Percentiles rank a stretch among this genome's conserved stretches.
Conservation (phyloP, 2,888 invertebrate genomes). For the Amiota minor region DNA sequence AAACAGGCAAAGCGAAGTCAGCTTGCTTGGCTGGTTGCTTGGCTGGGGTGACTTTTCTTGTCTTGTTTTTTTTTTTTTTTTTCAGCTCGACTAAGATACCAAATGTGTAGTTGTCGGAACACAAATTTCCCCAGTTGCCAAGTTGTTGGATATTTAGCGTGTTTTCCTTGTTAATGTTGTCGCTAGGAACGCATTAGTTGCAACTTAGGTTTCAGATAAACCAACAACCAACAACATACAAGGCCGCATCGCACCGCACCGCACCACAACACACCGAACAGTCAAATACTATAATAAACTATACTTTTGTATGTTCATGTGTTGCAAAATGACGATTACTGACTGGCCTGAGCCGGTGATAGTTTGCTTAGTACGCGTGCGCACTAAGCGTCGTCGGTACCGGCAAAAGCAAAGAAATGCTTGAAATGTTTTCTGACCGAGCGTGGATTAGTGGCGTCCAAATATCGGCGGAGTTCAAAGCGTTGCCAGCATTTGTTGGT, state of each 20-base stretch:
- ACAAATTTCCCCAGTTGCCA: constrained; percentile 18
- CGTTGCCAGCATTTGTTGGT: constrained; percentile 67
- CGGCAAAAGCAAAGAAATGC: constrained; percentile 62
- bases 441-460: constrained; percentile 69
- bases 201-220: constrained; percentile 11
- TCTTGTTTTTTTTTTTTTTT: neutral
- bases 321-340: constrained; percentile 57
- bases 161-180: constrained; percentile 54
- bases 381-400: constrained; percentile 56
- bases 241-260: too few species aligned
- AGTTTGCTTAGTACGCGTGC: constrained; percentile 67
- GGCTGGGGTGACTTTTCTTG: too few species aligned
- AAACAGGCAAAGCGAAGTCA: constrained; percentile 48
- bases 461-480: constrained; percentile 63
- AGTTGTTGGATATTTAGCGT: constrained; percentile 58
- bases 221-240: neutral
- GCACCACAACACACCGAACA: too few species aligned
- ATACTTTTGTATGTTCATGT: constrained; percentile 9
- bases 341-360: constrained; percentile 14
- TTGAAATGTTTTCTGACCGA: constrained; percentile 63
- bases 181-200: constrained; percentile 47
- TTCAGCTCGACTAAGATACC: neutral
- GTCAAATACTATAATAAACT: neutral
- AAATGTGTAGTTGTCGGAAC: constrained; percentile 12
- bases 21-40: neutral